These are phyloP conservation scores for Campoletis sonorensis DNA, from an alignment of 1,140 invertebrate species.

Conservation along the genomic window DNA sequence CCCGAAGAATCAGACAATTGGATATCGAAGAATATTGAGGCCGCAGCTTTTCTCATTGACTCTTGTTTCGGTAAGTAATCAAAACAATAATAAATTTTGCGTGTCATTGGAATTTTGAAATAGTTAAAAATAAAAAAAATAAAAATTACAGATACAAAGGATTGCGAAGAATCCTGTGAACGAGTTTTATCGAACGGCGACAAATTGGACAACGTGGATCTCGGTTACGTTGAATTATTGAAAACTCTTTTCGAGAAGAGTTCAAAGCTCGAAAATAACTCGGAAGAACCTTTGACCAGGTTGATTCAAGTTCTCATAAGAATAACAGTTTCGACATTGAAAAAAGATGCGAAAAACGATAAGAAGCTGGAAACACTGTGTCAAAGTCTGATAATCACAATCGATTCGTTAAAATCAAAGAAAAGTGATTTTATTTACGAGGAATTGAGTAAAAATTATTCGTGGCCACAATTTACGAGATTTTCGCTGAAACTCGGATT, in stretches of 20 bases:
- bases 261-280: conserved; percentile 52
- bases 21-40: conserved; percentile 64
- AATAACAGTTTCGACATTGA: conserved; percentile 76
- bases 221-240: conserved; percentile 68
- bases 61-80: conserved; percentile 59
- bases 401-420: conserved; percentile 62
- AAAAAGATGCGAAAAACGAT: conserved; percentile 75
- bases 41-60: conserved; percentile 65
- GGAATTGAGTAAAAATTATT: conserved; percentile 76
- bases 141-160: conserved; percentile 55
- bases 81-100: neutral
- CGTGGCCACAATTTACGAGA: conserved; percentile 81
- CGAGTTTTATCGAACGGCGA: conserved; percentile 67
- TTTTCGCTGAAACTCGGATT: conserved; percentile 59
- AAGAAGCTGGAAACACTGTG: conserved; percentile 72
- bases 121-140: neutral
- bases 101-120: no score
- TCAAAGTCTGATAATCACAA: conserved; percentile 64
- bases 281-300: conserved; percentile 74
- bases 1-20: conserved; percentile 58
- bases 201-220: conserved; percentile 65
- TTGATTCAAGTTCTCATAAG: conserved; percentile 79
- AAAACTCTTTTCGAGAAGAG: conserved; percentile 69
- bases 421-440: conserved; percentile 71
- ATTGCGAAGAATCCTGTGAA: conserved; percentile 61